Evolutionary conservation across 2,113 vertebrate species (phyloP), one percentile per base, ranked within the genome.

Genomic region (Vulpes lagopus): DNA sequence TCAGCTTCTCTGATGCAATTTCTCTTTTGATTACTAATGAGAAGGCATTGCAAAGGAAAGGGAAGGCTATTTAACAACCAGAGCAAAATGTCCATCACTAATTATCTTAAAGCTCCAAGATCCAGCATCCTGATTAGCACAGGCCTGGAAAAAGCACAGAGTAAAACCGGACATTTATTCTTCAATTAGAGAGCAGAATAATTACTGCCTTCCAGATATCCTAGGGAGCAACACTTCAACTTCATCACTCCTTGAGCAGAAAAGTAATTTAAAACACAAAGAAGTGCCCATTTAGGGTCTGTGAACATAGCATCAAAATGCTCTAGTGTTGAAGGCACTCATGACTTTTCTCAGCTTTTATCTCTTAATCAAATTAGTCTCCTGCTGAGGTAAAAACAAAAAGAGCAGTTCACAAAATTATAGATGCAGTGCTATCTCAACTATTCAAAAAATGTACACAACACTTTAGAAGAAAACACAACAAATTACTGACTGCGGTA

Each of bases 91-190:
- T 82, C 91, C 85, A 89, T 91, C 94, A n/a, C 76, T 97, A 98
- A 97, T 98, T 97, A 96, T 96, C 60, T 94, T 71, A 96, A 96
- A 98, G 76, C 78, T 53, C 53, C 69, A 94, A 93, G 88, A 95
- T 78, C 60, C 73, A 94, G 91, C 94, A 97, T 98, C 88, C 97
- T 95, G 96, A 98, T 97, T 98, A 98, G 59, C 88, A 94, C 71
- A 96, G 88, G 85, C 76, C 95, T 98, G 95, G 94, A 94, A 96
- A 96, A 96, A 96, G 95, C 95, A 96, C 85, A 94, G 71, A 96
- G 59, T 94, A 67, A 97, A 96, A 96, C 67, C 43, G 59, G 93
- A 91, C 88, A 94, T 96, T 98, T 93, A 96, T 96, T 96, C 93
- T 96, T 93, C 95, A 97, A 92, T 98, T 97, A 98, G 84, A 81